Base-by-base conservation (phyloP, 2,888 invertebrate genomes). In the Caenorhabditis sp. region DNA sequence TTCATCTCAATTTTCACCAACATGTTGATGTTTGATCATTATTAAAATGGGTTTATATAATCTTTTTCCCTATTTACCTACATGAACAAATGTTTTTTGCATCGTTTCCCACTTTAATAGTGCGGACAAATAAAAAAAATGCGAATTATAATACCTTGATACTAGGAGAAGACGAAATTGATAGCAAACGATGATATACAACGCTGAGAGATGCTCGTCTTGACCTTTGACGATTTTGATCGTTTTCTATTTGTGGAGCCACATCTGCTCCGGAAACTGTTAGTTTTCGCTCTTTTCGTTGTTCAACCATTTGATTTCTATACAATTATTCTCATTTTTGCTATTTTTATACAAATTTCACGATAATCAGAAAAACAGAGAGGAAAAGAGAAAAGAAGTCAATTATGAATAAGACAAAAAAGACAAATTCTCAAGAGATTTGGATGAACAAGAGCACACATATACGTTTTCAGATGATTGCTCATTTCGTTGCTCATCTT, bases 131-230 rank as follows among this genome's bases (percentile, higher is more conserved):
- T 12, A 17, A 43, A 43, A 43, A 43, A 3, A 43, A 10, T 43
- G 17, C 43, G 12, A 43, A 43, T 17, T 43, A 43, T 43, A 14
- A 43, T 70, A 70, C 70, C 70, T 70, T 70, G 70, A 70, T 70
- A 59, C 65, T 65, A 17, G 43, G 43, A 43, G 70, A 67, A 38
- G 71, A 71, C 20, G 71, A 71, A 60, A 71, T 67, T 26, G 71
- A 71, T 31, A 71, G 59, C 7, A 71, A 36, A 23, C 71, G 71
- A 58, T 71, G 71, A 71, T 71, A 71, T 63, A 67, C 71, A 58
- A 71, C 67, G 52, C 71, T 71, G 49, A 71, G 67, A 27, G 71
- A 71, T 53, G 71, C 71, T 43, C 71, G 67, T 43, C 71, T 52
- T 23, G 21, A 8, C 21, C 23, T 20, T 52, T 52, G 52, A 5